Percentiles rank a stretch among this genome's conserved stretches.
Conservation (phyloP, 2,888 invertebrate species). For the Clivina fossor region DNA sequence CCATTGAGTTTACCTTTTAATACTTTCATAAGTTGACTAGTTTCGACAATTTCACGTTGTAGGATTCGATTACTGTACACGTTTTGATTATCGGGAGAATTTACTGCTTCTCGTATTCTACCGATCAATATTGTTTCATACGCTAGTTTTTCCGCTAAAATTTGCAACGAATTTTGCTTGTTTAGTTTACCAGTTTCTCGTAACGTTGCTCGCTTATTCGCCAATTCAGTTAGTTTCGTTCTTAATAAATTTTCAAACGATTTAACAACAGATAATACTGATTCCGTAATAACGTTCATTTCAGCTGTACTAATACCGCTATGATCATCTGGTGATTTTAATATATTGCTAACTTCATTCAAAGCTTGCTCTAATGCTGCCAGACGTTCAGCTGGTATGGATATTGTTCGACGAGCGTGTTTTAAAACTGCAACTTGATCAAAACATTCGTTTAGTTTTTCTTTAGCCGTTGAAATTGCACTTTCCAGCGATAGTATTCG, state of each 20-base stretch:
- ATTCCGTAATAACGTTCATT: conserved; percentile 58
- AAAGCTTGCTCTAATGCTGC: conserved; percentile 67
- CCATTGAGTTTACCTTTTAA: conserved; percentile 69
- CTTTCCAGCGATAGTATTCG: conserved; percentile 51
- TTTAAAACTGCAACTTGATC: conserved; percentile 65
- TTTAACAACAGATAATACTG: conserved; percentile 62
- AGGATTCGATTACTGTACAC: conserved; percentile 58
- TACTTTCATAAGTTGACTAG: conserved; percentile 73
- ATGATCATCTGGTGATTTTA: conserved; percentile 60
- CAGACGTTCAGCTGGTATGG: conserved; percentile 66
- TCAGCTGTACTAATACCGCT: conserved; percentile 55
- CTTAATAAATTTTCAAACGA: conserved; percentile 69
- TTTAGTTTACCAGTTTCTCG: conserved; percentile 69
- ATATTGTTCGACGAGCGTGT: conserved; percentile 64
- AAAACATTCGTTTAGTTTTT: conserved; percentile 69
- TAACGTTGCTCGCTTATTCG: conserved; percentile 66
- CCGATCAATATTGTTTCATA: conserved; percentile 75
- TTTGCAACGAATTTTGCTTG: conserved; percentile 66
- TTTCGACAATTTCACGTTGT: conserved; percentile 72
- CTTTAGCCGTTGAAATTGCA: conserved; percentile 64
- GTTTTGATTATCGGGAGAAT: conserved; percentile 59
- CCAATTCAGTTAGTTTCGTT: conserved; percentile 68
- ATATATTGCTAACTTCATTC: conserved; percentile 63
- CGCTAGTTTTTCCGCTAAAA: conserved; percentile 78
- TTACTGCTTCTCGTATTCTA: conserved; percentile 68